Conservation (phyloP, 2,888 invertebrate genomes). For the Cistogaster globosa region DNA sequence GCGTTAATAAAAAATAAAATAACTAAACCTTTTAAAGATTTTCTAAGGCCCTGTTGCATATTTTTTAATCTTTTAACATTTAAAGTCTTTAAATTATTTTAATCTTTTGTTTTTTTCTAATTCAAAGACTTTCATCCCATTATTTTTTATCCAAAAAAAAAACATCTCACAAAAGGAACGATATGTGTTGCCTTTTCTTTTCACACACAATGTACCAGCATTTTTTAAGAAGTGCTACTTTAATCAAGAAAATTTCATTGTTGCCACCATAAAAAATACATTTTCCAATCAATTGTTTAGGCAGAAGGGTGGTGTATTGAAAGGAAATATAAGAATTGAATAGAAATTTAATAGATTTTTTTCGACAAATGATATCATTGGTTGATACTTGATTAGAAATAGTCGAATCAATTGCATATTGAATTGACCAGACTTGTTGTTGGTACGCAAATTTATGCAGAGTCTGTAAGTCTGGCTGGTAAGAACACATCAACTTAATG, state of each 20-base stretch:
- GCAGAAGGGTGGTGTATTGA: neutral
- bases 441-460: too few species aligned
- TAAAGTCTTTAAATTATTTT: constrained; percentile 14
- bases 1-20: too few species aligned
- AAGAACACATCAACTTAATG: too few species aligned
- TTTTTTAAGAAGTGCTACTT: constrained; percentile 35
- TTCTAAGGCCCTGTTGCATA: neutral
- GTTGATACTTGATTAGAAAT: too few species aligned
- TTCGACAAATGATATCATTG: too few species aligned
- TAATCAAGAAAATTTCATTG: constrained; percentile 30
- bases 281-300: constrained; percentile 7
- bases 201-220: constrained; percentile 36
- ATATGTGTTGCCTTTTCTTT: constrained; percentile 22
- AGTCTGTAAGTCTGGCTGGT: too few species aligned
- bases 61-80: constrained; percentile 12
- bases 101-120: neutral
- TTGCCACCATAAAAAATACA: constrained; percentile 18
- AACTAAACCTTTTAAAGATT: neutral
- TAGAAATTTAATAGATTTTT: too few species aligned
- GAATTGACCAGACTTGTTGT: too few species aligned
- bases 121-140: neutral
- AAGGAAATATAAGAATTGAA: neutral
- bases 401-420: too few species aligned
- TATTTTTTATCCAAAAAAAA: neutral
- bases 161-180: neutral